Conservation (phyloP, 2,797 vertebrate species). For the Caiman crocodilus region DNA sequence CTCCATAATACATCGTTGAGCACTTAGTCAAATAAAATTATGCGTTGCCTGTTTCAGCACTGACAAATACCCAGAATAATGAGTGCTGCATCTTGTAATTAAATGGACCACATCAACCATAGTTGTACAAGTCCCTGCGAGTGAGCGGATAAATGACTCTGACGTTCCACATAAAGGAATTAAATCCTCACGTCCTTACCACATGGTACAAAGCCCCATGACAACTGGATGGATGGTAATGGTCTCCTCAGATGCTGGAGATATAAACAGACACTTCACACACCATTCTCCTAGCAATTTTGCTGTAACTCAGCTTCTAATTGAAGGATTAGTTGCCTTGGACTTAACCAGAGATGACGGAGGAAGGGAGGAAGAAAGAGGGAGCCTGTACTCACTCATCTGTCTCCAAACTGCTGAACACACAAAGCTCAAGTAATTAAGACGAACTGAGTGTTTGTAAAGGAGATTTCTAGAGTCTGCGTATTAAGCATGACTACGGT, state of each 20-base stretch:
- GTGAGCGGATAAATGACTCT: constrained; percentile 2
- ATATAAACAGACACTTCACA: constrained; percentile 13
- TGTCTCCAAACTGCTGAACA: constrained; percentile 59
- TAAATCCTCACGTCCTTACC: constrained; percentile 17
- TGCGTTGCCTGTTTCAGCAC: neutral
- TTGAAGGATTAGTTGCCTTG: constrained; percentile 13
- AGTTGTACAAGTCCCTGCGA: neutral
- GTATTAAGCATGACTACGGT: constrained; percentile 42
- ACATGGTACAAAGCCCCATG: neutral
- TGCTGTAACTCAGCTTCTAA: neutral
- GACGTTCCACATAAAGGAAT: neutral
- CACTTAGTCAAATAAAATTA: neutral
- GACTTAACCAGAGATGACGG: neutral
- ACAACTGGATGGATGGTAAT: constrained; percentile 30
- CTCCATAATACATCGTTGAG: neutral
- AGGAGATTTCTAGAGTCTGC: constrained; percentile 32
- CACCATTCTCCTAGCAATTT: neutral
- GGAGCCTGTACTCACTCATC: neutral
- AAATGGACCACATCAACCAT: too few relatives aligned
- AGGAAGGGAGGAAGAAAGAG: neutral
- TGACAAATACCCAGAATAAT: neutral
- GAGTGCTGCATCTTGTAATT: neutral
- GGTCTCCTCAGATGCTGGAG: neutral
- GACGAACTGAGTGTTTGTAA: constrained; percentile 63
- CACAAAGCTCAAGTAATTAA: constrained; percentile 53